Evolutionary conservation across 1,140 invertebrate genomes (phyloP).

Genomic region (Venturia canescens): DNA sequence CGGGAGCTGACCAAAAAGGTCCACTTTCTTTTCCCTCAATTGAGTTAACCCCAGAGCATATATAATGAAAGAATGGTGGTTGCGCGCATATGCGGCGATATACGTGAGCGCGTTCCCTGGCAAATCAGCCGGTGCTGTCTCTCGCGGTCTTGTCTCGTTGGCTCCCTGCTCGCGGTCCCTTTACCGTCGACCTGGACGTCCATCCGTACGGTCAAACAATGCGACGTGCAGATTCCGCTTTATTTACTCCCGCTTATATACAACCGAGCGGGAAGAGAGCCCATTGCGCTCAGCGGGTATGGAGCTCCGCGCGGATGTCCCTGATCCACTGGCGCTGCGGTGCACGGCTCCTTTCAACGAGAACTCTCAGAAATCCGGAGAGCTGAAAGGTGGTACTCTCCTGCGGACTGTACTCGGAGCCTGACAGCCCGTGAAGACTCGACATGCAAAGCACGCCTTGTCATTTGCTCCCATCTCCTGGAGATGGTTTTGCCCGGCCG

Average conservation of each 20-base stretch:
- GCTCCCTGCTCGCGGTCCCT: slow-evolving; percentile 61
- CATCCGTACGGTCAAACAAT: slow-evolving; percentile 69
- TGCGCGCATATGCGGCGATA: too few relatives aligned
- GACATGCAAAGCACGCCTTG: slow-evolving; percentile 71
- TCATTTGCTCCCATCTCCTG: slow-evolving; percentile 70
- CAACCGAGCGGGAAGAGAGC: background rate
- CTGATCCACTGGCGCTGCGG: background rate
- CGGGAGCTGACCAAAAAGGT: too few relatives aligned
- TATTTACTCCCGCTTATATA: slow-evolving; percentile 65
- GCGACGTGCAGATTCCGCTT: slow-evolving; percentile 70
- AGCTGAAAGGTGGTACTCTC: background rate
- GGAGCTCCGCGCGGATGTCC: background rate
- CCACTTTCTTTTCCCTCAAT: too few relatives aligned
- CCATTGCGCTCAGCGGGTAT: slow-evolving; percentile 6
- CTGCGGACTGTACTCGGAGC: slow-evolving; percentile 14
- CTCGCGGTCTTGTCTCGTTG: slow-evolving; percentile 57
- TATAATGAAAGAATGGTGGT: too few relatives aligned
- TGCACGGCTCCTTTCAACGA: slow-evolving; percentile 20
- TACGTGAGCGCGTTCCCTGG: slow-evolving; percentile 49
- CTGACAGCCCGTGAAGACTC: slow-evolving; percentile 56
- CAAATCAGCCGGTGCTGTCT: slow-evolving; percentile 65
- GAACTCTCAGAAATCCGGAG: slow-evolving; percentile 9
- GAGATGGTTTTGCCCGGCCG: slow-evolving; percentile 65
- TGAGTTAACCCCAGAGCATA: too few relatives aligned
- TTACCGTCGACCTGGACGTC: slow-evolving; percentile 68